Base-by-base conservation (phyloP, 2,888 invertebrate species). In the Carabus problematicus region DNA sequence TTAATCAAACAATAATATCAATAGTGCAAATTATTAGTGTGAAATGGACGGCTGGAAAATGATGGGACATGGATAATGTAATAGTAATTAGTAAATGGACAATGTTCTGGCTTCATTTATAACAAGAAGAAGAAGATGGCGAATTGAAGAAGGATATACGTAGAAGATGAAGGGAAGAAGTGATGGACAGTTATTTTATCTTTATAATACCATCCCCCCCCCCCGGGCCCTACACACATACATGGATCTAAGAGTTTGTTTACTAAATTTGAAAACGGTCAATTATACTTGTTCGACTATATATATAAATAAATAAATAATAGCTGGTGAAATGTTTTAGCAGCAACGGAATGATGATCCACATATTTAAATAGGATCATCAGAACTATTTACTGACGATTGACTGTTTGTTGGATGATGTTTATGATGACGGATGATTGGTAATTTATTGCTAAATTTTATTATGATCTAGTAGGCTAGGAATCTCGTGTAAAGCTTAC, bases 1-100 rank as follows among this genome's bases (percentile, higher is more conserved):
- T 70, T 64, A 64, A 70, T 70, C 64, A 70, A 64, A 64, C 60
- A 67, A 67, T 67, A 67, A 67, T 67, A 67, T 67, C 67, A 67
- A 67, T 67, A 67, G 67, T 67, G 67, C 67, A 67, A 67, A 67
- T 56, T 67, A 59, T 47, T 67, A 67, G 67, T 67, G 67, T 67
- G 67, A 60, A 41, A 66, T 47, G 47, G 14, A 12, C 9, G 62
- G 6, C n/a, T 39, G 41, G 40, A 39, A 58, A 41, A 59, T 60
- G 56, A 4, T 45, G 12, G 29, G 6, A 29, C 29, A 29, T 29
- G 29, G 29, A 29, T 29, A 29, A n/a, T n/a, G n/a, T n/a, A n/a
- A n/a, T n/a, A n/a, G n/a, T n/a, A n/a, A n/a, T n/a, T n/a, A n/a
- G n/a, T n/a, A n/a, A n/a, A n/a, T n/a, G 2, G 29, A 29, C 6